Percentiles rank a stretch among this genome's conserved stretches.
phyloP scores from a whole-genome alignment of 2,888 invertebrate species.

The Papilio demoleus region DNA sequence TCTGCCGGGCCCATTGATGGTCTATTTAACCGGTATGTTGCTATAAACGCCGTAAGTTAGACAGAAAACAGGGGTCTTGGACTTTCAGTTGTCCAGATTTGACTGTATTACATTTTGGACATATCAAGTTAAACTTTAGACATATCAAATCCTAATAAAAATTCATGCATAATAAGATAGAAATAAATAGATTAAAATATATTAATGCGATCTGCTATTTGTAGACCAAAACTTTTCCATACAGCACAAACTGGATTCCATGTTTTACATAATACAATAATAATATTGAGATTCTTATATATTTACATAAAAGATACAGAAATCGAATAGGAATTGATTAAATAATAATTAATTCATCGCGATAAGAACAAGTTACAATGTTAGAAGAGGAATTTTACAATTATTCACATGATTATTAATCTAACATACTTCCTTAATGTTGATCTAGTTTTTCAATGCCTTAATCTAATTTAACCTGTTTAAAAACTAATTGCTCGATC shows the following conservation, averaged over 20 bases:
- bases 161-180: too few relatives aligned
- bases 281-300: background rate
- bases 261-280: conserved; percentile 11
- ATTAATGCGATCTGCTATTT: background rate
- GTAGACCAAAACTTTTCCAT: background rate
- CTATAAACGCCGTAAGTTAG: too few relatives aligned
- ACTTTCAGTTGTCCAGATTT: too few relatives aligned
- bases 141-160: too few relatives aligned
- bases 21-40: too few relatives aligned
- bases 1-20: too few relatives aligned
- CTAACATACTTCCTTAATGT: background rate
- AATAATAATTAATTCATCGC: background rate
- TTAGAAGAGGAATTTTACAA: too few relatives aligned
- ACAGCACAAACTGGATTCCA: background rate
- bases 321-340: conserved; percentile 1
- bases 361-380: background rate
- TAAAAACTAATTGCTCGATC: background rate
- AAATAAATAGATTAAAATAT: too few relatives aligned
- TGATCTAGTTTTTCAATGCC: background rate
- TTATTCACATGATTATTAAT: background rate
- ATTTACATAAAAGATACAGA: conserved; percentile 2
- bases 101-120: too few relatives aligned
- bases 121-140: too few relatives aligned
- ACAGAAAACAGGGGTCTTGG: too few relatives aligned
- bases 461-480: background rate